These are phyloP conservation scores for Alligator mississippiensis DNA, from an alignment of 2,113 vertebrate genomes.

Conservation along the genomic window DNA sequence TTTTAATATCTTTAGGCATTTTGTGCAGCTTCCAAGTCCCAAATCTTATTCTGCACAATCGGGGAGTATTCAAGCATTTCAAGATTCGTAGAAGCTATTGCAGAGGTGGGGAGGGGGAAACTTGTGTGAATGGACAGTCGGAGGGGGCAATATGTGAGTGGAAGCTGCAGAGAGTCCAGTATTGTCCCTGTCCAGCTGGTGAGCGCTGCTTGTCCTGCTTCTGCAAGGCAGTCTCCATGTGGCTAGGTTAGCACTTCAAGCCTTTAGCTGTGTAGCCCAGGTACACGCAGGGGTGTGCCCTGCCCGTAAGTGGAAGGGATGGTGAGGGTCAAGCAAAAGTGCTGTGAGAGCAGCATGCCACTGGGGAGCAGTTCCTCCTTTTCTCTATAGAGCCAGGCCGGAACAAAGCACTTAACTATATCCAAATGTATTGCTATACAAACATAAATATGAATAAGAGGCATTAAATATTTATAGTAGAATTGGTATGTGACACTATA, in stretches of 20 bases:
- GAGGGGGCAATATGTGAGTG: background rate
- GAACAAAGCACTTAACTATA: too few relatives aligned
- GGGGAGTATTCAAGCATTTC: background rate
- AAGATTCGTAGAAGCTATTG: background rate
- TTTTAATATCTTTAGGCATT: conserved; percentile 36
- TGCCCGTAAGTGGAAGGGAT: too few relatives aligned
- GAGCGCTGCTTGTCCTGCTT: background rate
- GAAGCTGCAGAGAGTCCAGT: background rate
- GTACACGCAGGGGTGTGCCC: too few relatives aligned
- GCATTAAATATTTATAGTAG: too few relatives aligned
- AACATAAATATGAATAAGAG: too few relatives aligned
- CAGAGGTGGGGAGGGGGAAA: too few relatives aligned
- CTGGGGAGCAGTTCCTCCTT: too few relatives aligned
- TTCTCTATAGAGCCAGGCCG: too few relatives aligned
- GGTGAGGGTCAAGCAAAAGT: too few relatives aligned
- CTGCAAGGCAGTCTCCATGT: background rate
- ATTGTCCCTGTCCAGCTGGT: background rate
- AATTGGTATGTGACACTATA: too few relatives aligned
- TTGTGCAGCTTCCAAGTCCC: conserved; percentile 17
- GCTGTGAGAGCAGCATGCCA: too few relatives aligned
- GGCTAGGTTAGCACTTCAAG: background rate
- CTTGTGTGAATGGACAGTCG: background rate
- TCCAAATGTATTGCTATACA: too few relatives aligned
- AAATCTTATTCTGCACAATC: background rate
- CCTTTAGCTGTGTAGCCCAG: background rate